A percentile compares a stretch with the other conserved stretches of the same genome.
Evolutionary conservation across 1,140 invertebrate genomes (phyloP).

Genomic region (Drosophila nigromelanica): DNA sequence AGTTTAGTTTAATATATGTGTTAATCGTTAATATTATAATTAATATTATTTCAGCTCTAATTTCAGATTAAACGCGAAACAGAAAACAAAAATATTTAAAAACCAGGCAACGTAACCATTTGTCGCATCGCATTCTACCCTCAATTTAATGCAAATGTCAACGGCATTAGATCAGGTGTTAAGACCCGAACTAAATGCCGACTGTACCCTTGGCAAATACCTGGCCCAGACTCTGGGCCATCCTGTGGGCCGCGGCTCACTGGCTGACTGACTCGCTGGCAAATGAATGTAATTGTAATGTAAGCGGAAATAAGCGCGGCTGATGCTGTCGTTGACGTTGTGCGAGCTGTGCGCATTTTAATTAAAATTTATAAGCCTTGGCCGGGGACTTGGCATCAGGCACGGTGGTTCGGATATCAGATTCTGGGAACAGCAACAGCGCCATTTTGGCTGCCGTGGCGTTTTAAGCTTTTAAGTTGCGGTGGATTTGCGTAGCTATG

Average conservation of each 20-base stretch:
- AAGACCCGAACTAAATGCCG: slow-evolving; percentile 31
- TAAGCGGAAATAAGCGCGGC: slow-evolving; percentile 77
- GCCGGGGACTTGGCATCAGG: slow-evolving; percentile 65
- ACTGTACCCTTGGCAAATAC: slow-evolving; percentile 17
- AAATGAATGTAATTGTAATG: slow-evolving; percentile 78
- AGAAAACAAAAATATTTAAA: no score
- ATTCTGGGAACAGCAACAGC: slow-evolving; percentile 20
- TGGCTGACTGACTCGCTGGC: slow-evolving; percentile 4
- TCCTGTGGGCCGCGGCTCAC: neutral
- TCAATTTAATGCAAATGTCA: slow-evolving; percentile 19
- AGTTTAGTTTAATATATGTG: no score
- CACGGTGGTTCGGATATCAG: slow-evolving; percentile 31
- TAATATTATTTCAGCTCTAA: no score
- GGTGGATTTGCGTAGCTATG: slow-evolving; percentile 71
- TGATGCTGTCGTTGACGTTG: slow-evolving; percentile 52
- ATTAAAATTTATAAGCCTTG: slow-evolving; percentile 81
- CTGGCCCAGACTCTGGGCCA: slow-evolving; percentile 2
- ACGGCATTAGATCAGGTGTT: slow-evolving; percentile 36
- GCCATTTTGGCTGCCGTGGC: slow-evolving; percentile 44
- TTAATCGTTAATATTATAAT: no score
- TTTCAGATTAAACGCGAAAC: no score
- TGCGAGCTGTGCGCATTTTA: slow-evolving; percentile 63
- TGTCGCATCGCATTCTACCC: no score
- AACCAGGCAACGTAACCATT: no score
- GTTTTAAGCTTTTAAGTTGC: slow-evolving; percentile 81